A percentile compares a stretch with the other conserved stretches of the same genome.
Evolutionary conservation across 2,797 vertebrate genomes (phyloP).

Genomic region (Gobionotothen gibberifrons): DNA sequence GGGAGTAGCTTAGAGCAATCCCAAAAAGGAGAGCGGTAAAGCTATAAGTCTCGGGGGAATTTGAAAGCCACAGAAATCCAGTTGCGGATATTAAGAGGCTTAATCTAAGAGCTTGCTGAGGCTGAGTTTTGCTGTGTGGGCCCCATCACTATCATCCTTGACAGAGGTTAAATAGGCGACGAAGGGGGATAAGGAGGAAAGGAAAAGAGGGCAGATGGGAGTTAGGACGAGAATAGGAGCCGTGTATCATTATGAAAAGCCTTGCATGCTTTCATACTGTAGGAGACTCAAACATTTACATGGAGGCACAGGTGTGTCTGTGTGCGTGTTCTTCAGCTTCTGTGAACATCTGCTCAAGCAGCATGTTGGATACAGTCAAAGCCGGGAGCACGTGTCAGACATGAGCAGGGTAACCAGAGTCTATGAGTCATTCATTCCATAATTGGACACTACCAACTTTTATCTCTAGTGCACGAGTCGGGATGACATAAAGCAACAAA

Average conservation of each 20-base stretch:
- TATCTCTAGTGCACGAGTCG: slow-evolving; percentile 32
- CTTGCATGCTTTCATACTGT: slow-evolving; percentile 47
- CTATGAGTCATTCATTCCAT: slow-evolving; percentile 52
- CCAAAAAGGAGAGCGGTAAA: slow-evolving; percentile 74
- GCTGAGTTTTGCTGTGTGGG: slow-evolving; percentile 80
- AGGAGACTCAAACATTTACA: slow-evolving; percentile 46
- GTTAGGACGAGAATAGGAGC: slow-evolving; percentile 48
- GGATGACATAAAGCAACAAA: slow-evolving; percentile 50
- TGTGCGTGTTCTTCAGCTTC: slow-evolving; percentile 10
- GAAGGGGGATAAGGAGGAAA: slow-evolving; percentile 68
- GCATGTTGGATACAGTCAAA: slow-evolving; percentile 31
- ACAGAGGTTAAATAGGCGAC: slow-evolving; percentile 79
- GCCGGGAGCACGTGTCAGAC: slow-evolving; percentile 37
- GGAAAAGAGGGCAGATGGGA: slow-evolving; percentile 60
- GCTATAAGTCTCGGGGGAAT: slow-evolving; percentile 81
- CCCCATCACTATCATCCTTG: slow-evolving; percentile 81
- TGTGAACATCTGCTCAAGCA: slow-evolving; percentile 39
- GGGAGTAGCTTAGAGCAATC: slow-evolving; percentile 73
- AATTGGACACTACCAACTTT: slow-evolving; percentile 60
- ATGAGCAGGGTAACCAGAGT: slow-evolving; percentile 34
- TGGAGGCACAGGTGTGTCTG: slow-evolving; percentile 22
- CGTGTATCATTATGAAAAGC: slow-evolving; percentile 63
- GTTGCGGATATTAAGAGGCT: slow-evolving; percentile 87
- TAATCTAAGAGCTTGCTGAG: slow-evolving; percentile 83
- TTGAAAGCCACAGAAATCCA: slow-evolving; percentile 83